These are phyloP conservation scores for Synergus japonicus DNA, from an alignment of 2,888 invertebrate species.

Conservation along the genomic window DNA sequence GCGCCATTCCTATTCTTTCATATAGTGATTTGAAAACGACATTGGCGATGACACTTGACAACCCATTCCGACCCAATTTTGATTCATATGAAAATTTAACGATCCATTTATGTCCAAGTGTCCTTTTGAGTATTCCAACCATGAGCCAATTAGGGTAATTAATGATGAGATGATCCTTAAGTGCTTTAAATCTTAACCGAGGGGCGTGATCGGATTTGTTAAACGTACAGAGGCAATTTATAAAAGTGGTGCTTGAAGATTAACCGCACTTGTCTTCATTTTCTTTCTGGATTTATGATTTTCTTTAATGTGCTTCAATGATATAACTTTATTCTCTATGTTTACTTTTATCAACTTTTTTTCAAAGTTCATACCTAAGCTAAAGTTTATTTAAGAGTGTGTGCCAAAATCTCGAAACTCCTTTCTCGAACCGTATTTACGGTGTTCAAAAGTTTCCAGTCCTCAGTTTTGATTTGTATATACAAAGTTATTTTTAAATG, in stretches of 20 bases:
- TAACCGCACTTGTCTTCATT: no score
- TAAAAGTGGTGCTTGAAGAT: neutral
- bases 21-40: slow-evolving; percentile 14
- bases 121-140: slow-evolving; percentile 3
- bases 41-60: neutral
- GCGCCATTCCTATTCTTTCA: neutral
- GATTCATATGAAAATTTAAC: neutral
- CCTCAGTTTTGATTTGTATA: no score
- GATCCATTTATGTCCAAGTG: neutral
- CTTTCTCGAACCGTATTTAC: no score
- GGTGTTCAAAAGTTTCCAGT: no score
- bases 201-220: slow-evolving; percentile 1
- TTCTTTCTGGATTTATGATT: no score
- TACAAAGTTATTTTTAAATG: no score
- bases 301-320: no score
- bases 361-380: no score
- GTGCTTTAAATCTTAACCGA: slow-evolving; percentile 13
- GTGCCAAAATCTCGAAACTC: no score
- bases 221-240: slow-evolving; percentile 31
- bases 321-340: no score
- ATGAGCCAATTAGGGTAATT: slow-evolving; percentile 25
- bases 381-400: no score
- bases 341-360: no score
- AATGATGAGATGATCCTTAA: slow-evolving; percentile 32
- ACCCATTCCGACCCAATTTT: slow-evolving; percentile 4